Conservation (phyloP, 2,113 vertebrate species). For the Malurus alboscapulatus region DNA sequence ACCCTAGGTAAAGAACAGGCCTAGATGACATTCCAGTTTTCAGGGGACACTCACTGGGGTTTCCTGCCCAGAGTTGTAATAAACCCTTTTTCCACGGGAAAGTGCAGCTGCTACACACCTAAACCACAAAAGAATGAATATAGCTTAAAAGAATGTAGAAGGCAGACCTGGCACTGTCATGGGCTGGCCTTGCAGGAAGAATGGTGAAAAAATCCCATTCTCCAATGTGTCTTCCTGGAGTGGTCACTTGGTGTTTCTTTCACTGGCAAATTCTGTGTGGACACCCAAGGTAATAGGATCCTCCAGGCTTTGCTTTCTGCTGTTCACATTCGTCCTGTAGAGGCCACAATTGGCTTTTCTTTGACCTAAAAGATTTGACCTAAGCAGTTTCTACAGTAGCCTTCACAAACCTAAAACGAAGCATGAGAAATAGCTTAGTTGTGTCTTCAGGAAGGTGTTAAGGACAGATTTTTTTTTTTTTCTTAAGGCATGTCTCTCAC, state of each 20-base stretch:
- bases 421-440: neutral
- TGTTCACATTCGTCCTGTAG: neutral
- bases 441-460: neutral
- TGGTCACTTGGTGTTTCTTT: neutral
- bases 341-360: neutral
- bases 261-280: neutral
- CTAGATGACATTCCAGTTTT: neutral
- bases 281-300: neutral
- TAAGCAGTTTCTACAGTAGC: neutral
- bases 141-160: neutral
- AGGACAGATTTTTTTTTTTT: neutral
- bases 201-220: neutral
- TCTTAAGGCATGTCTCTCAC: rapidly evolving
- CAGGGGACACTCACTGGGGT: neutral
- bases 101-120: neutral
- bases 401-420: neutral
- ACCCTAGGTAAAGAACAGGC: neutral
- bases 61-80: neutral
- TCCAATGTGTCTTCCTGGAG: neutral
- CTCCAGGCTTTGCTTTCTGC: neutral
- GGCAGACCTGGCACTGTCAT: neutral
- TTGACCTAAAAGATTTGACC: neutral
- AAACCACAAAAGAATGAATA: neutral
- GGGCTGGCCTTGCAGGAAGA: neutral
- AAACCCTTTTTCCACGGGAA: neutral